These are phyloP conservation scores for Hetaerina titia DNA, from an alignment of 2,888 invertebrate species.

Conservation along the genomic window DNA sequence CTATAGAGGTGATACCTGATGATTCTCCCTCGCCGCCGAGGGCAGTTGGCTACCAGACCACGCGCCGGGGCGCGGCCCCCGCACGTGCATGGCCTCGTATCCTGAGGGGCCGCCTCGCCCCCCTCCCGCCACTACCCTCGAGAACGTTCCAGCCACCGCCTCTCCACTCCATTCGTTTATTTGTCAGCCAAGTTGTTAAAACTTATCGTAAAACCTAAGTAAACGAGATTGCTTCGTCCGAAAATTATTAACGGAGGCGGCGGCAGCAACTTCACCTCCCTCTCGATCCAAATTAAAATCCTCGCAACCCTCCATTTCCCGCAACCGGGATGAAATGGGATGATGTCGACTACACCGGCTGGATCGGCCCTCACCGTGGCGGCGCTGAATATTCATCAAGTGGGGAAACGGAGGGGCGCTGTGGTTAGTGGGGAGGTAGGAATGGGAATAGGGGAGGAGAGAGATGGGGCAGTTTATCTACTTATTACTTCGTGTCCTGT, in stretches of 20 bases:
- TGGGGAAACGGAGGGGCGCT: neutral
- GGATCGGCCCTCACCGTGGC: conserved; percentile 11
- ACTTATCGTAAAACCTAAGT: conserved; percentile 54
- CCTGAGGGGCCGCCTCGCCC: neutral
- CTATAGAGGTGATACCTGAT: neutral
- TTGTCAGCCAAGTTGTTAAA: conserved; percentile 47
- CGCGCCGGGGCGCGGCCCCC: neutral
- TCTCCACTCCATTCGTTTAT: neutral
- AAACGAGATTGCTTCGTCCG: conserved; percentile 55
- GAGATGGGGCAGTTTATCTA: conserved; percentile 12
- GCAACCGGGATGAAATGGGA: conserved; percentile 32
- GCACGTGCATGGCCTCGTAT: conserved; percentile 24
- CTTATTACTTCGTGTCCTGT: conserved; percentile 61
- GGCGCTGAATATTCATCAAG: conserved; percentile 56
- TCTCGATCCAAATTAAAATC: conserved; percentile 50
- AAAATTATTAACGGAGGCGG: conserved; percentile 53
- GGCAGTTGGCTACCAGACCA: conserved; percentile 23
- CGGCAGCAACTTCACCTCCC: conserved; percentile 20
- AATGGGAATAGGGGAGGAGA: neutral
- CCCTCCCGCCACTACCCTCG: neutral
- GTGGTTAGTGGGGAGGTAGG: neutral
- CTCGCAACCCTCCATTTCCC: conserved; percentile 2
- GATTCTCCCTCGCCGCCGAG: neutral
- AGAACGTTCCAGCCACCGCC: neutral
- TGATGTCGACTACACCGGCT: neutral